Evolutionary conservation across 1,140 invertebrate species (phyloP), one percentile per base, ranked within the genome.

Genomic region (Drosophila serrata): DNA sequence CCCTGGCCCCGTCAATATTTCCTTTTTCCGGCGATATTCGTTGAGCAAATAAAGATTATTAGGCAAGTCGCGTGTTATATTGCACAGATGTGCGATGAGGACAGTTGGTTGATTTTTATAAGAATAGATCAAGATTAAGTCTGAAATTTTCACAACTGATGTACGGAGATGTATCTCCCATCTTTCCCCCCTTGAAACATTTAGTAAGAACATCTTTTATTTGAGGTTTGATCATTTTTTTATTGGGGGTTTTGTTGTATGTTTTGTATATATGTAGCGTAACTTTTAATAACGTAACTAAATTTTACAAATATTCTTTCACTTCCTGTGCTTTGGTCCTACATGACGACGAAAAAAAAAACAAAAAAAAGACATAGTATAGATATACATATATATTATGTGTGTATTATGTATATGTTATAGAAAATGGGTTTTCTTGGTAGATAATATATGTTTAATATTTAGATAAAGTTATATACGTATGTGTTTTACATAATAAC

Each of bases 41-140:
- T 59, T 84, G 80, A 58, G 69, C 81, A 82, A 82, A 82, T 79
- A 79, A 82, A 80, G 31, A 72, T 70, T 69, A 65, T 70, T 69
- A 45, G 70, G 49, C 63, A 79, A 72, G 81, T 82, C 81, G 81
- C 81, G 81, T 82, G 81, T 82, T 45, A 24, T 33, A 67, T 37
- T 46, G 17, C 59, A 53, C 58, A 76, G 70, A 55, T 60, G 58
- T 49, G 65, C 56, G 33, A 29, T 24, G 15, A 37, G 35, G 13
- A 15, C 35, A 15, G 5, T 37, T 15, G 35, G 39, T 5, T 40
- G 39, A 17, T 31, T 6, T 31, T 17, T 12, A 9, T 31, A 13
- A 12, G 3, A 49, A 24, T 37, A 22, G 13, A 37, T 53, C 8
- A 6, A 19, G 12, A 22, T 22, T 6, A 19, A 31, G 4, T 27